These are phyloP conservation scores for Rhyacichthys aspro DNA, from an alignment of 2,797 vertebrate genomes.

Conservation along the genomic window DNA sequence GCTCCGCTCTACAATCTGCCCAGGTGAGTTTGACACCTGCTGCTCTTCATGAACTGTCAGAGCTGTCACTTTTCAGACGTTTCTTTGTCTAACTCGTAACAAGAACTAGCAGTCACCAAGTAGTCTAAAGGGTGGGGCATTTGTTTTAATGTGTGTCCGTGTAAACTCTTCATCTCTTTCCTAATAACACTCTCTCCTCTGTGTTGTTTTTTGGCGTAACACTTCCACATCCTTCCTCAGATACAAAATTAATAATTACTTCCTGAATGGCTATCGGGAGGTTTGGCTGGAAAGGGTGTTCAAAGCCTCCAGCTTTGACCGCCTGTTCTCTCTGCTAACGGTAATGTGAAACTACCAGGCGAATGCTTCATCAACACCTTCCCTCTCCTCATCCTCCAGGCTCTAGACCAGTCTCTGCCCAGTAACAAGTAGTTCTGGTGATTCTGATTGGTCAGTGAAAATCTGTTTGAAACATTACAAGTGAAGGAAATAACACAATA, in stretches of 20 bases:
- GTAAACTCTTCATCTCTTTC: slow-evolving; percentile 63
- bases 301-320: slow-evolving; percentile 99
- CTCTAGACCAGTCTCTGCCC: slow-evolving; percentile 82
- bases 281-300: slow-evolving; percentile 99
- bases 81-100: slow-evolving; percentile 43
- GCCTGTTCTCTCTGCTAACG: slow-evolving; percentile 99
- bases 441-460: slow-evolving; percentile 96
- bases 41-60: slow-evolving; percentile 17
- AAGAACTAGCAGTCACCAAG: slow-evolving; percentile 40
- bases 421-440: slow-evolving; percentile 83
- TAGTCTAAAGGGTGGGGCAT: slow-evolving; percentile 17
- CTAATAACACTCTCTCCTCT: slow-evolving; percentile 80
- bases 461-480: slow-evolving; percentile 33
- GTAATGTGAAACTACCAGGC: slow-evolving; percentile 93
- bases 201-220: slow-evolving; percentile 86
- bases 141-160: slow-evolving; percentile 60
- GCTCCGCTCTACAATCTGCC: slow-evolving; percentile 97
- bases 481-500: slow-evolving; percentile 13
- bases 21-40: slow-evolving; percentile 76
- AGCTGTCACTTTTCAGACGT: slow-evolving; percentile 24
- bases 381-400: slow-evolving; percentile 80
- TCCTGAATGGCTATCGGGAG: slow-evolving; percentile 99
- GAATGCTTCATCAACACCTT: slow-evolving; percentile 80
- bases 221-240: slow-evolving; percentile 91
- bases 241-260: slow-evolving; percentile 99